Evolutionary conservation across 2,797 vertebrate species (phyloP).

Genomic region (Tenualosa ilisha): DNA sequence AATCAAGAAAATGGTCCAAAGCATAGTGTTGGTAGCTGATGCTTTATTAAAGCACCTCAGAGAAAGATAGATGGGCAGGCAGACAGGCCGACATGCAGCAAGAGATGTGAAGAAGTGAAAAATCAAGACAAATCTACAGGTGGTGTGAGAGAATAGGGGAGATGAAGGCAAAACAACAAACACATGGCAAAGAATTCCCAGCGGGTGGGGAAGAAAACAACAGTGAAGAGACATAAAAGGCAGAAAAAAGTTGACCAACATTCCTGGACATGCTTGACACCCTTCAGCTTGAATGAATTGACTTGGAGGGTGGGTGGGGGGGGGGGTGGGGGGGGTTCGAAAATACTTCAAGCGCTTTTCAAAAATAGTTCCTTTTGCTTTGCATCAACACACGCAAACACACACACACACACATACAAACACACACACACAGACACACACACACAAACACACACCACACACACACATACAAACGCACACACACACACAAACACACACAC

Average conservation of each 20-base stretch:
- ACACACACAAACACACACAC: no score
- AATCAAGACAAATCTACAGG: background rate
- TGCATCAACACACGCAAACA: background rate
- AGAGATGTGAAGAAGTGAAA: background rate
- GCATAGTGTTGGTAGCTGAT: no score
- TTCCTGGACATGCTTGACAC: background rate
- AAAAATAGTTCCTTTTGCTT: background rate
- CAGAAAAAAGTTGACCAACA: background rate
- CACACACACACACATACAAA: no score
- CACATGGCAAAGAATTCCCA: background rate
- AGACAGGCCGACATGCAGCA: background rate
- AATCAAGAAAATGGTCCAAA: no score
- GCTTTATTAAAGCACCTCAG: background rate
- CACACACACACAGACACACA: background rate
- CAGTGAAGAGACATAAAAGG: background rate
- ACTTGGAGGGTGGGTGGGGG: no score
- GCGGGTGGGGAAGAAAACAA: background rate
- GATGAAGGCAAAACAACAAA: background rate
- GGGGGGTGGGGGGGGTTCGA: background rate
- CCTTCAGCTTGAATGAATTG: background rate
- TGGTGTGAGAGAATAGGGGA: background rate
- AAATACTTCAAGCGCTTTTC: constrained; percentile 2
- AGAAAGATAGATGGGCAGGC: background rate
- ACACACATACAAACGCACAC: no score
- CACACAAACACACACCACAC: background rate